These are phyloP conservation scores for Chloroceryle aenea DNA, from an alignment of 2,113 vertebrate genomes.

Conservation along the genomic window DNA sequence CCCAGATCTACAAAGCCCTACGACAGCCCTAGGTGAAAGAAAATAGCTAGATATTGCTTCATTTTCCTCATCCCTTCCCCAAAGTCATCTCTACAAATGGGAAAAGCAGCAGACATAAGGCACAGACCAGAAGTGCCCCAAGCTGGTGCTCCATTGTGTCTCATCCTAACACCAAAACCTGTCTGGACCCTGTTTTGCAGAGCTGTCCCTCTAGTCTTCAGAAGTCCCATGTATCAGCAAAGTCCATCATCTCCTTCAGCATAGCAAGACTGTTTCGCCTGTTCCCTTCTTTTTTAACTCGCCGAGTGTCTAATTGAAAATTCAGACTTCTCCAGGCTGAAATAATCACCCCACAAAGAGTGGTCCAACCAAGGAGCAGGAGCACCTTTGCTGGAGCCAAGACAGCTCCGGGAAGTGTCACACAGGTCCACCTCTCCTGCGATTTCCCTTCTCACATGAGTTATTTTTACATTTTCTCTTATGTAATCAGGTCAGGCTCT, in stretches of 20 bases:
- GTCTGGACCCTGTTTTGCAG: not conserved
- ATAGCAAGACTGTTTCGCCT: not conserved
- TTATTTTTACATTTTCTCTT: constrained; percentile 59
- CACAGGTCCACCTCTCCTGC: not conserved
- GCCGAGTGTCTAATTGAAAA: not conserved
- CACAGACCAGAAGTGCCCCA: fast-evolving
- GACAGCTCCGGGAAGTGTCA: not conserved
- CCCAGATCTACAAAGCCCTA: not conserved
- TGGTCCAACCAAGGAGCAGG: not conserved
- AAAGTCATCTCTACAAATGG: fast-evolving
- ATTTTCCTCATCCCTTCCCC: not conserved
- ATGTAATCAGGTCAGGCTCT: constrained; percentile 37
- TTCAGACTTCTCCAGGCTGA: not conserved
- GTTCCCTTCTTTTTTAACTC: not conserved
- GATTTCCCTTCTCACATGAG: not conserved
- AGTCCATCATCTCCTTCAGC: not conserved
- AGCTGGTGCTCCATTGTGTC: fast-evolving
- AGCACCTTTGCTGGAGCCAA: not conserved
- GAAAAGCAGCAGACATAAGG: not conserved
- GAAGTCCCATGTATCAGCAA: not conserved
- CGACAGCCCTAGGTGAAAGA: not conserved
- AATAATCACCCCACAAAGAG: not conserved
- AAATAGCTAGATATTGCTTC: not conserved
- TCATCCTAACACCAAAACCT: not conserved
- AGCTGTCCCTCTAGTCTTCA: not conserved